Conservation (phyloP, 2,797 vertebrate genomes). For the Alfaro cultratus region DNA sequence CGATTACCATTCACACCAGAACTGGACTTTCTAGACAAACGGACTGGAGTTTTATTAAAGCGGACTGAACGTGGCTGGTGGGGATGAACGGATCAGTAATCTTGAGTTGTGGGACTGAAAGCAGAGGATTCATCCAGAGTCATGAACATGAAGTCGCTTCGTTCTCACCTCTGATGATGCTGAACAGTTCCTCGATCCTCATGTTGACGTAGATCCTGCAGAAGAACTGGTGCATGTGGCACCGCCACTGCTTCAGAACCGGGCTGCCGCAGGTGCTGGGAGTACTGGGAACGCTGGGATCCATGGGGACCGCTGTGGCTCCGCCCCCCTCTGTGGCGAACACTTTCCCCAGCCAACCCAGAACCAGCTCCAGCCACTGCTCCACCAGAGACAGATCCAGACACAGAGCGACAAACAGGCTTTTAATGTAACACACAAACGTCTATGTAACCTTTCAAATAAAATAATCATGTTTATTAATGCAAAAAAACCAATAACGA, state of each 20-base stretch:
- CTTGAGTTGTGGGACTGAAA: too few relatives aligned
- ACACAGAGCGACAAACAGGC: not conserved
- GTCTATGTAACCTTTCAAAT: too few relatives aligned
- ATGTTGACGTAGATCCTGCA: constrained; percentile 95
- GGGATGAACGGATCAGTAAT: too few relatives aligned
- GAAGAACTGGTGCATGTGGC: constrained; percentile 95
- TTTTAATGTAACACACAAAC: too few relatives aligned
- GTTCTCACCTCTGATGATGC: constrained; percentile 91
- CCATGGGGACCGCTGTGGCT: constrained; percentile 10
- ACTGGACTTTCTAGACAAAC: too few relatives aligned
- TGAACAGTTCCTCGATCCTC: constrained; percentile 97
- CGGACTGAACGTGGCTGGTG: too few relatives aligned
- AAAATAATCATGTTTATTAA: too few relatives aligned
- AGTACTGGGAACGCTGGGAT: constrained; percentile 62
- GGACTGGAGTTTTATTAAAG: too few relatives aligned
- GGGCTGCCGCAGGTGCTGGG: constrained; percentile 46
- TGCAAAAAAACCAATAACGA: too few relatives aligned
- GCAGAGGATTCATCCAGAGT: too few relatives aligned
- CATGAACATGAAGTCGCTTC: not conserved
- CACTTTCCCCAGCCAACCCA: constrained; percentile 94
- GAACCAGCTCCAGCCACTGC: constrained; percentile 95
- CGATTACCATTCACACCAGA: too few relatives aligned
- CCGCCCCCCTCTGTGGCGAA: constrained; percentile 83
- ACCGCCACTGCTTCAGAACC: constrained; percentile 91
- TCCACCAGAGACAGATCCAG: not conserved